A percentile compares a stretch with the other conserved stretches of the same genome.
Evolutionary conservation across 2,113 vertebrate species (phyloP).

Genomic region (Cygnus atratus): DNA sequence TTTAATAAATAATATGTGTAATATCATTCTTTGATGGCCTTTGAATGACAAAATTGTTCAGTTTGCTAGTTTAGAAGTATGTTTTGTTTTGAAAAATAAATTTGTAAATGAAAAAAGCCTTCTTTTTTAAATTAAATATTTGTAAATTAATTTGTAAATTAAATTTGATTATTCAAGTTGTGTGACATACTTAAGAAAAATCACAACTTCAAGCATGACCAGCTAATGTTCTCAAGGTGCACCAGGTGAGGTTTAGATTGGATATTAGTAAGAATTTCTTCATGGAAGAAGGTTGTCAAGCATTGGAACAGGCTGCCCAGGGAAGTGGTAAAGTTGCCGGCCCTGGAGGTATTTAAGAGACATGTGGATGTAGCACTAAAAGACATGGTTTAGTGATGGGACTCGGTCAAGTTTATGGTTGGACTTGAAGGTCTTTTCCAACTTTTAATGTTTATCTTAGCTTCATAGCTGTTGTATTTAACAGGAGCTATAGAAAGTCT

Average conservation of each 20-base stretch:
- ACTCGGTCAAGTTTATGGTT: background rate
- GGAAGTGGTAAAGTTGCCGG: background rate
- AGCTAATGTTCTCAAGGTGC: background rate
- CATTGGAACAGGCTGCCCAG: background rate
- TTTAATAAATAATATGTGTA: background rate
- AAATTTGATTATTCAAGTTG: background rate
- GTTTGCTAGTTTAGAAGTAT: background rate
- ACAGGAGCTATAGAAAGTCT: background rate
- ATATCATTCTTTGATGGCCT: background rate
- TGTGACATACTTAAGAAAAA: background rate
- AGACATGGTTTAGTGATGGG: background rate
- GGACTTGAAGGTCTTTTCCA: background rate
- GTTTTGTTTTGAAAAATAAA: background rate
- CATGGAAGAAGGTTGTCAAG: background rate
- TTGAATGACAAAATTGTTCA: background rate
- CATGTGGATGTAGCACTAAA: background rate
- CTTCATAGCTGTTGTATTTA: background rate
- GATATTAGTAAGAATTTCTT: background rate
- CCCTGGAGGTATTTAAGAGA: background rate
- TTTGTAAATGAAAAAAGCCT: too few relatives aligned
- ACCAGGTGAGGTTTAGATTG: background rate
- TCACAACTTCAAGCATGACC: background rate
- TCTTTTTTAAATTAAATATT: background rate
- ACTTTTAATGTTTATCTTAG: background rate
- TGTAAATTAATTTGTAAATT: background rate